Evolutionary conservation across 2,888 invertebrate genomes (phyloP), one percentile per base, ranked within the genome.

Genomic region (Leucophenga montana): DNA sequence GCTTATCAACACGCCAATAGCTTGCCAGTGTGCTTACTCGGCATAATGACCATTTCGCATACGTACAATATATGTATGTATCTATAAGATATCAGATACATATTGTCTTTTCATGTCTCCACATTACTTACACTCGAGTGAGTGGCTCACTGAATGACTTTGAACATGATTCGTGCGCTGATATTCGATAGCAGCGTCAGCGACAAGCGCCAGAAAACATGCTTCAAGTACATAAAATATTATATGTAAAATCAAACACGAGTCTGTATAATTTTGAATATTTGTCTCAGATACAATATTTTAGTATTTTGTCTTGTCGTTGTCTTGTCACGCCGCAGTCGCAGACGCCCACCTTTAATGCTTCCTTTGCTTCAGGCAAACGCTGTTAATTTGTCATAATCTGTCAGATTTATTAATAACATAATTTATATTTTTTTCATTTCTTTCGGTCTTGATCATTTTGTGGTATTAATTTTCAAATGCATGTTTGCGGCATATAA

Each of bases 361-460:
- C 44, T 61, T 61, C 14, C 53, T 9, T 9, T 22, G 13, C 56
- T 27, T 56, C 27, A 22, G 22, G 14, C 14, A 64, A 20, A 67
- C 44, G 77, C 77, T 75, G 84, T 80, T 81, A 81, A 81, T 84
- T 81, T 82, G 81, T 81, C 81, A 84, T 72, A 71, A 73, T 73
- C 83, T 82, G 83, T 82, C 81, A 76, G 73, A 66, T 77, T 62
- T 77, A 82, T 81, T 79, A 80, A 80, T 75, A 82, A 75, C 73
- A 67, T 64, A 31, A 48, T 50, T 50, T 50, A 16, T 50, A 11
- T 39, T 39, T 11, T 50, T 50, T 18, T 50, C n/a, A 4, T 18
- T 50, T 50, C 50, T 46, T n/a, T 46, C n/a, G 46, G 13, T 46
- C 14, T 46, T 46, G 46, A 13, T 4, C 14, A 14, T 46, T 16